Conservation (phyloP, 2,888 invertebrate genomes). For the Lepidochrysops patricia region DNA sequence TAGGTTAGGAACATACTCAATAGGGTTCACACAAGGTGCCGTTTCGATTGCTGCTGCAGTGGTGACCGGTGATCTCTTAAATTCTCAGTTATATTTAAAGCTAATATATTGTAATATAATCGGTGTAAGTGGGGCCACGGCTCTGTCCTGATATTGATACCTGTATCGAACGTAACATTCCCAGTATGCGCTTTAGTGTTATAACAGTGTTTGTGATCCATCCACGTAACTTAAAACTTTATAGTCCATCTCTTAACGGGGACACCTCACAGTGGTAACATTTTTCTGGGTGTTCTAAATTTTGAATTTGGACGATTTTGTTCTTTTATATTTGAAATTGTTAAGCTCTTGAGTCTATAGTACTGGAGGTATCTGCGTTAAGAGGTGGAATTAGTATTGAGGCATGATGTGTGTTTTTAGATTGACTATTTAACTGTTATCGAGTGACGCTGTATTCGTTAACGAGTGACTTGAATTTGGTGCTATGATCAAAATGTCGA, state of each 20-base stretch:
- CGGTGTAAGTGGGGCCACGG: constrained; percentile 38
- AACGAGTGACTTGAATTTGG: constrained; percentile 27
- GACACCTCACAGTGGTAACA: neutral
- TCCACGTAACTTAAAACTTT: constrained; percentile 48
- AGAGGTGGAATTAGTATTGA: constrained; percentile 39
- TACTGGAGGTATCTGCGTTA: neutral
- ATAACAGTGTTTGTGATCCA: constrained; percentile 72
- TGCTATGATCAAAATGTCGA: constrained; percentile 26
- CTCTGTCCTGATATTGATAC: constrained; percentile 62
- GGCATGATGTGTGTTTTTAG: constrained; percentile 66
- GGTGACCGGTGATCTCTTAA: constrained; percentile 66
- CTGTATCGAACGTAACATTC: constrained; percentile 70
- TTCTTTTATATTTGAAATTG: neutral
- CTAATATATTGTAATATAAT: constrained; percentile 60
- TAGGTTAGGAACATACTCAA: constrained; percentile 35
- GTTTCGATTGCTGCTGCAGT: constrained; percentile 48
- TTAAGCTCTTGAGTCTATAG: neutral
- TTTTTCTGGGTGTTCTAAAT: neutral
- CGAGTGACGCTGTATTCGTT: constrained; percentile 48
- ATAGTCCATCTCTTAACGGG: constrained; percentile 10
- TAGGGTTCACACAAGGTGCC: constrained; percentile 10
- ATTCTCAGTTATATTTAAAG: constrained; percentile 49
- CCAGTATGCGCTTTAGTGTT: constrained; percentile 67
- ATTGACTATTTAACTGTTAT: constrained; percentile 30
- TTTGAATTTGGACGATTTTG: neutral